phyloP scores from a whole-genome alignment of 2,797 vertebrate genomes.

The Sphenodon punctatus region DNA sequence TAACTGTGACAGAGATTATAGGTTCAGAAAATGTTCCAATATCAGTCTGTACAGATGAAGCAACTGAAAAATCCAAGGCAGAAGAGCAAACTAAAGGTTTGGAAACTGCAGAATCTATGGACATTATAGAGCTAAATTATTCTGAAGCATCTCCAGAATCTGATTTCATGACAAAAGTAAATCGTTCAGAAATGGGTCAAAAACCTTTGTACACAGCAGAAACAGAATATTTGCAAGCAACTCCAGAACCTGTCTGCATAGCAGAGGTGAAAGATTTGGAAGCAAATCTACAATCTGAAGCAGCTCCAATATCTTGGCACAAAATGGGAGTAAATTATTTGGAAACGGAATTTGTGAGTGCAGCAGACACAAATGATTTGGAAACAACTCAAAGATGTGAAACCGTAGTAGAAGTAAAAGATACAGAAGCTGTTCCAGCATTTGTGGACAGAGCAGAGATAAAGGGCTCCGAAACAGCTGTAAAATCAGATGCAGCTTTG shows the following conservation, averaged over 20 bases:
- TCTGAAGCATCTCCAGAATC: too few relatives aligned
- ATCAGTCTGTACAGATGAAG: not conserved
- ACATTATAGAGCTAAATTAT: too few relatives aligned
- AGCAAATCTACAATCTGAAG: conserved; percentile 11
- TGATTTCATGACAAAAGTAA: too few relatives aligned
- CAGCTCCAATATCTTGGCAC: not conserved
- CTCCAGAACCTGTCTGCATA: not conserved
- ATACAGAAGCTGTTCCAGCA: not conserved
- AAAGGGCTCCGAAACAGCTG: not conserved
- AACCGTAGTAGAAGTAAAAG: not conserved
- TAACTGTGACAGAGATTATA: not conserved
- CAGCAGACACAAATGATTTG: not conserved
- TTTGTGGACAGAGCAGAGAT: not conserved
- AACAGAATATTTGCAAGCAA: not conserved
- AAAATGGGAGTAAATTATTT: not conserved
- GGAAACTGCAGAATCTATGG: too few relatives aligned
- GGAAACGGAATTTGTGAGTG: not conserved
- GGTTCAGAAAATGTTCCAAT: not conserved
- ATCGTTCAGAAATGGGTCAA: too few relatives aligned
- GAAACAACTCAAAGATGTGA: not conserved
- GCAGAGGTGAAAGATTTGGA: not conserved
- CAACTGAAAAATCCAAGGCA: not conserved
- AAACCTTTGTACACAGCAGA: too few relatives aligned
- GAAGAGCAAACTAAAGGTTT: too few relatives aligned
- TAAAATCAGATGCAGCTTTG: not conserved